Conservation (phyloP, 2,113 vertebrate genomes). For the Zeus faber region DNA sequence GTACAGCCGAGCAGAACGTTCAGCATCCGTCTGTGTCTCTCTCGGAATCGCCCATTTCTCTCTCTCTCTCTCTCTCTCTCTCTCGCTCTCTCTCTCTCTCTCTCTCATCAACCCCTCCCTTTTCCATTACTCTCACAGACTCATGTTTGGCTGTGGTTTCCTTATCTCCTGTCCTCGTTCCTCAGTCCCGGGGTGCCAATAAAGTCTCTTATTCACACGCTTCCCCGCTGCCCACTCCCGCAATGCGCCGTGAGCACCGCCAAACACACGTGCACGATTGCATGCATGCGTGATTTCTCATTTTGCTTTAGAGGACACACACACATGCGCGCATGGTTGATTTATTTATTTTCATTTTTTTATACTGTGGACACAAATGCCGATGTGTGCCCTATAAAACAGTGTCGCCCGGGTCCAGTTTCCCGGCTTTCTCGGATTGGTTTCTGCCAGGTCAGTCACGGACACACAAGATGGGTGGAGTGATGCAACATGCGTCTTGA, state of each 20-base stretch:
- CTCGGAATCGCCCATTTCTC: slow-evolving; percentile 9
- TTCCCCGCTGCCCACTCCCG: slow-evolving; percentile 15
- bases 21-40: slow-evolving; percentile 19
- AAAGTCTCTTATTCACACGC: slow-evolving; percentile 37
- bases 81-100: slow-evolving; percentile 9
- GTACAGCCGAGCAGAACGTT: slow-evolving; percentile 13
- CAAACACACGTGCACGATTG: slow-evolving; percentile 21
- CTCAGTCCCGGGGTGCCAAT: slow-evolving; percentile 30
- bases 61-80: slow-evolving; percentile 2
- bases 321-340: too few relatives aligned
- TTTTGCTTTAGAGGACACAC: too few relatives aligned
- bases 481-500: slow-evolving; percentile 54
- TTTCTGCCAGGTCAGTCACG: too few relatives aligned
- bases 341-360: too few relatives aligned
- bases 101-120: slow-evolving; percentile 28
- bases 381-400: too few relatives aligned
- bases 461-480: slow-evolving; percentile 56
- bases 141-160: slow-evolving; percentile 38
- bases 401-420: too few relatives aligned
- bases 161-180: slow-evolving; percentile 50
- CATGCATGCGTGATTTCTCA: slow-evolving; percentile 17
- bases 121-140: slow-evolving; percentile 50
- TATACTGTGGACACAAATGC: too few relatives aligned
- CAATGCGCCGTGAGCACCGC: not conserved
- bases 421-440: too few relatives aligned